Percentiles rank a stretch among this genome's conserved stretches.
phyloP scores from a whole-genome alignment of 2,113 vertebrate genomes.

The Onychorhynchus coronatus region DNA sequence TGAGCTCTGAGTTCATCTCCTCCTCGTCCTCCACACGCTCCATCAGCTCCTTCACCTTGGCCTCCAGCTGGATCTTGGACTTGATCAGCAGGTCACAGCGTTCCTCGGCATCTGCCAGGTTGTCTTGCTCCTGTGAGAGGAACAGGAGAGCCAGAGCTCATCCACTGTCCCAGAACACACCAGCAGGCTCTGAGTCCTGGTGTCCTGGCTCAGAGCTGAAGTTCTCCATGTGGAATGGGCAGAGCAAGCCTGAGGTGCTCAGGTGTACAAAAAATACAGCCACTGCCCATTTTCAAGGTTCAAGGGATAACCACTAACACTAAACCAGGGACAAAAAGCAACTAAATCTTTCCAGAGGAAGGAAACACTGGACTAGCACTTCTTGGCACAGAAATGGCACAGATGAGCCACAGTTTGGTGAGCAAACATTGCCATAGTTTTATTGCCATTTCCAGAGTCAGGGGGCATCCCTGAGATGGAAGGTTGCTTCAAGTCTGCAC shows the following conservation, averaged over 20 bases:
- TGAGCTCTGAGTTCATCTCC: conserved; percentile 84
- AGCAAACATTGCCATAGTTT: not conserved
- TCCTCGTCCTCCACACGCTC: conserved; percentile 92
- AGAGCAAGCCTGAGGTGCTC: not conserved
- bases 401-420: not conserved
- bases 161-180: not conserved
- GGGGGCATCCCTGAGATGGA: not conserved
- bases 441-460: not conserved
- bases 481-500: not conserved
- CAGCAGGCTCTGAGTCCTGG: not conserved
- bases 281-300: accelerated
- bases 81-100: conserved; percentile 93
- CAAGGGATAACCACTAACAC: not conserved
- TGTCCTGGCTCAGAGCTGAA: not conserved
- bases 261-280: not conserved
- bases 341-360: not conserved
- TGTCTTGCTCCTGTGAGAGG: conserved; percentile 87
- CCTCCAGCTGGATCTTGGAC: conserved; percentile 91
- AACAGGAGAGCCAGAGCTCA: not conserved
- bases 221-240: not conserved
- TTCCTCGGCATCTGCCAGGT: conserved; percentile 89
- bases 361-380: not conserved
- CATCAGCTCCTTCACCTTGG: conserved; percentile 86
- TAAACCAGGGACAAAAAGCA: not conserved
- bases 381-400: not conserved